phyloP scores from a whole-genome alignment of 2,888 invertebrate genomes.

The Dryadula phaetusa region DNA sequence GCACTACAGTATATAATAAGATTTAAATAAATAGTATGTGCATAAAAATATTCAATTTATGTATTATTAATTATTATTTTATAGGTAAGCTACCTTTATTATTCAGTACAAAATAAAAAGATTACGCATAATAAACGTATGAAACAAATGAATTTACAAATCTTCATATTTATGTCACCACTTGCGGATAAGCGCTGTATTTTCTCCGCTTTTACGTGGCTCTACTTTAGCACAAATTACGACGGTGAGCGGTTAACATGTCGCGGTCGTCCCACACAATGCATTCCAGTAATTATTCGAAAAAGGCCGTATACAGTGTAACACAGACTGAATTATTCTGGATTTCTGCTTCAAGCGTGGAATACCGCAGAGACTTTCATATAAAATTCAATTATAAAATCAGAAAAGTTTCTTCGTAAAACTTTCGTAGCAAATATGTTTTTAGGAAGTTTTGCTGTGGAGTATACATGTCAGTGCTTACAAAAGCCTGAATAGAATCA shows the following conservation, averaged over 20 bases:
- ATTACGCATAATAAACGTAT: not conserved
- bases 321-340: constrained; percentile 44
- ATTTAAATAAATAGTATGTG: too few relatives aligned
- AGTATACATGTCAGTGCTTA: not conserved
- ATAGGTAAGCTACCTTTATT: not conserved
- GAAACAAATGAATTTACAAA: constrained; percentile 31
- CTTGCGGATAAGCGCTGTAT: constrained; percentile 58
- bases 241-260: constrained; percentile 66
- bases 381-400: constrained; percentile 7
- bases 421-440: not conserved
- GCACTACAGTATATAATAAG: too few relatives aligned
- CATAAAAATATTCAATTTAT: too few relatives aligned
- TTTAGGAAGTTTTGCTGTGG: not conserved
- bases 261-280: constrained; percentile 67
- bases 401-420: not conserved
- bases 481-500: constrained; percentile 12
- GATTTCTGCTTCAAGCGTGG: not conserved
- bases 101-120: not conserved
- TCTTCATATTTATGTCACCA: constrained; percentile 44
- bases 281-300: constrained; percentile 77
- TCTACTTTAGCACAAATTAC: constrained; percentile 67
- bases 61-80: too few relatives aligned
- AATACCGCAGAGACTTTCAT: constrained; percentile 9
- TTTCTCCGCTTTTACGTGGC: constrained; percentile 58
- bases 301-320: constrained; percentile 63